Conservation (phyloP, 2,113 vertebrate species). For the Spea multiplicata region DNA sequence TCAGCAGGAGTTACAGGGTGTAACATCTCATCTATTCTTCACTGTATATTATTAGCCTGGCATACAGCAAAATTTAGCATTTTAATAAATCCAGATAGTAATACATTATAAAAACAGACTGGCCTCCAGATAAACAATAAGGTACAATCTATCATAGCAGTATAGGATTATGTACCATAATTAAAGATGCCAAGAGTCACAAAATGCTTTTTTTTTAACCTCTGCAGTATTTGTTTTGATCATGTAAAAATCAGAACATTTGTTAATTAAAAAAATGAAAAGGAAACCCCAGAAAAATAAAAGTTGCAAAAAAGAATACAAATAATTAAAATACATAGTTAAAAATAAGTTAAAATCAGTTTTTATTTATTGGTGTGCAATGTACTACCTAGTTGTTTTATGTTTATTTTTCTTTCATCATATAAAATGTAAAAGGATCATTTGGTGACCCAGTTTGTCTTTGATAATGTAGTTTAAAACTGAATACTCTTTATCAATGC, state of each 20-base stretch:
- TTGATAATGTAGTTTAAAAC: too few species aligned
- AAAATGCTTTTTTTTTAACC: neutral
- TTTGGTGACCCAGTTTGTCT: too few species aligned
- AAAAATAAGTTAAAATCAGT: neutral
- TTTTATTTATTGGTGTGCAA: too few species aligned
- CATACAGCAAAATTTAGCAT: neutral
- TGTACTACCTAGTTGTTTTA: too few species aligned
- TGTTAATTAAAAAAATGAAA: neutral
- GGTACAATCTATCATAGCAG: constrained; percentile 3
- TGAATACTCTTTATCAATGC: too few species aligned
- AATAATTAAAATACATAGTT: neutral
- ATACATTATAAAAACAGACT: constrained; percentile 8
- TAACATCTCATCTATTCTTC: constrained; percentile 55
- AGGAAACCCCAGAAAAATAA: neutral
- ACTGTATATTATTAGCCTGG: constrained; percentile 49
- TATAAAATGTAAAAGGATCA: too few species aligned
- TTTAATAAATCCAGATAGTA: constrained; percentile 18
- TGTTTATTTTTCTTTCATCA: too few species aligned
- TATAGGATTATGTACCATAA: neutral
- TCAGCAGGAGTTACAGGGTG: constrained; percentile 60
- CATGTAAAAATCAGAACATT: neutral
- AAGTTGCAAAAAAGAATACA: neutral
- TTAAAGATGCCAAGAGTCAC: neutral
- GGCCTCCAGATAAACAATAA: constrained; percentile 15
- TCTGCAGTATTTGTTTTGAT: neutral